A percentile compares a stretch with the other conserved stretches of the same genome.
Evolutionary conservation across 1,140 invertebrate genomes (phyloP).

Genomic region (Daktulosphaira vitifoliae): DNA sequence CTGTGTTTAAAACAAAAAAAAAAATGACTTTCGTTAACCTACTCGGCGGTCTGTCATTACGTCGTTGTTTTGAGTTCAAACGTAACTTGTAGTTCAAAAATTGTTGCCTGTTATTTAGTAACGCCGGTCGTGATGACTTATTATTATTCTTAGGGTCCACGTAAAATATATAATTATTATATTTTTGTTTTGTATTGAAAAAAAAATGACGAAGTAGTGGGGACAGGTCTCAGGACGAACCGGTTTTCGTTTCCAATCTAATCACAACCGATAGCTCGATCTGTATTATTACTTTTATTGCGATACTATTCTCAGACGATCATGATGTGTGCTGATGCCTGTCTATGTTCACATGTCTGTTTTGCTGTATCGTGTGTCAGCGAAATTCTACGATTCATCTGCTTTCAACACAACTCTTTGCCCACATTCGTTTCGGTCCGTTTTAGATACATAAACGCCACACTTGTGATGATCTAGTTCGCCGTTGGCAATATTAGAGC

Average conservation of each 20-base stretch:
- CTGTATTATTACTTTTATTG: constrained; percentile 26
- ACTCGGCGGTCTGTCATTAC: neutral
- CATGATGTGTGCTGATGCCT: neutral
- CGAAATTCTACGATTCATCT: constrained; percentile 16
- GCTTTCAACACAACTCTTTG: neutral
- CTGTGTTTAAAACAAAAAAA: neutral
- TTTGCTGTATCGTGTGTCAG: constrained; percentile 5
- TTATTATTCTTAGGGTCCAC: constrained; percentile 3
- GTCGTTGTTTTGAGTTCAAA: neutral
- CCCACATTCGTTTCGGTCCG: constrained; percentile 7
- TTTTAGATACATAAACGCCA: neutral
- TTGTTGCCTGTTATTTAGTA: neutral
- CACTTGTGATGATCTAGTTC: constrained; percentile 3
- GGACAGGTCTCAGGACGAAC: neutral
- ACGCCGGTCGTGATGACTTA: constrained; percentile 3
- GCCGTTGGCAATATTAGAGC: constrained; percentile 9
- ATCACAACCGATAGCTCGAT: constrained; percentile 18
- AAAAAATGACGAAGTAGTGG: neutral
- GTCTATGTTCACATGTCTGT: constrained; percentile 5
- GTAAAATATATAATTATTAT: constrained; percentile 17
- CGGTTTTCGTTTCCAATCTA: constrained; percentile 8
- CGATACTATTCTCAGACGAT: neutral
- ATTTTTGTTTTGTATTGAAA: neutral
- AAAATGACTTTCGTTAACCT: constrained; percentile 12
- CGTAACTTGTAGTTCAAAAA: constrained; percentile 8